phyloP scores from a whole-genome alignment of 2,888 invertebrate genomes.

The Stictocephala bisonia region DNA sequence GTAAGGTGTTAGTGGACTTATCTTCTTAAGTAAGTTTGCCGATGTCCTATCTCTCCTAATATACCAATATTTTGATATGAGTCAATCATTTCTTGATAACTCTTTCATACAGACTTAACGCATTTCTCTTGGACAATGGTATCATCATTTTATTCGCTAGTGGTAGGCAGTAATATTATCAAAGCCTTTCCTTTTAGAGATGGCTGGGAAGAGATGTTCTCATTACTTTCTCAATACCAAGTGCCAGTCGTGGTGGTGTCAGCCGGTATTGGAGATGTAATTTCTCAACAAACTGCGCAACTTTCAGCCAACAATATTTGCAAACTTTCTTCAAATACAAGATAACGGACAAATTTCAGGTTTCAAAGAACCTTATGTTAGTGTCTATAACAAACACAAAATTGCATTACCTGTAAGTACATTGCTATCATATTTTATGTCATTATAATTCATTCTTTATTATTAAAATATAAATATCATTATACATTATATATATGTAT shows the following conservation, averaged over 20 bases:
- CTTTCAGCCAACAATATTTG: conserved; percentile 74
- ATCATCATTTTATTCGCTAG: no score
- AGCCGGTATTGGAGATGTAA: conserved; percentile 93
- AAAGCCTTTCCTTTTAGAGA: no score
- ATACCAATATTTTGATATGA: no score
- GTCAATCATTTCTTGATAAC: no score
- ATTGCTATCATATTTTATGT: conserved; percentile 87
- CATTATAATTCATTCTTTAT: conserved; percentile 64
- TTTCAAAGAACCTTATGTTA: conserved; percentile 85
- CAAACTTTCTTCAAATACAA: conserved; percentile 84
- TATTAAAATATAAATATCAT: neutral
- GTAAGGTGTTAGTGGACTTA: no score
- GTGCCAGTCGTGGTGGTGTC: conserved; percentile 95
- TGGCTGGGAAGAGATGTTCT: conserved; percentile 76
- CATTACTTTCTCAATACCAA: conserved; percentile 70
- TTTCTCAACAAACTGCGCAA: conserved; percentile 81
- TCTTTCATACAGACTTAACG: no score
- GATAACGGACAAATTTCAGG: conserved; percentile 71
- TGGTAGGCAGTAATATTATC: no score
- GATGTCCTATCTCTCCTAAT: no score
- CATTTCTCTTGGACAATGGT: no score
- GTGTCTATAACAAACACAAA: conserved; percentile 95
- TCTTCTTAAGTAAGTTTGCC: no score
- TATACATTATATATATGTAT: neutral
- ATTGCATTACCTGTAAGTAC: conserved; percentile 74